These are phyloP conservation scores for Rhombomys opimus DNA, from an alignment of 2,113 vertebrate species.

Conservation along the genomic window DNA sequence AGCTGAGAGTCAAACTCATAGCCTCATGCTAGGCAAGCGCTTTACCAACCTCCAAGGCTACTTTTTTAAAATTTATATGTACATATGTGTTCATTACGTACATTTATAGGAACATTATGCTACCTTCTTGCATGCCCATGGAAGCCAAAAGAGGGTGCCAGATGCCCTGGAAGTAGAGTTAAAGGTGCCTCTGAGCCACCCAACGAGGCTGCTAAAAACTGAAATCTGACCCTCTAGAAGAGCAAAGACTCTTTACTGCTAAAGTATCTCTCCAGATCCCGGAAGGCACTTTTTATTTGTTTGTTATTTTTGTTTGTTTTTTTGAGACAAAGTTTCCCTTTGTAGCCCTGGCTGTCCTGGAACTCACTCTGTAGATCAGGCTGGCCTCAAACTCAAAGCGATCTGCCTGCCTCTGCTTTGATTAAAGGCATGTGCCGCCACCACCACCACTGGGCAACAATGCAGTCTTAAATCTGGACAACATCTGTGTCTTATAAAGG, in stretches of 20 bases:
- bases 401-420: neutral
- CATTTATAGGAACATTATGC: neutral
- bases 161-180: neutral
- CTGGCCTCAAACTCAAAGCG: neutral
- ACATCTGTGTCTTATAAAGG: neutral
- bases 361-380: neutral
- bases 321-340: neutral
- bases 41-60: neutral
- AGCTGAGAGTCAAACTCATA: neutral
- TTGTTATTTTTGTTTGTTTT: neutral
- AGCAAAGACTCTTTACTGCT: neutral
- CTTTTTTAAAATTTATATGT: neutral
- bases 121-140: neutral
- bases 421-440: neutral
- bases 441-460: neutral
- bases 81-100: neutral
- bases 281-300: neutral
- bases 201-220: neutral
- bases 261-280: neutral
- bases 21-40: too few relatives aligned
- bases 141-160: neutral
- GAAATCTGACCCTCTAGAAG: neutral
- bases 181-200: neutral
- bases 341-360: neutral
- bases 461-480: neutral